Evolutionary conservation across 2,888 invertebrate genomes (phyloP), one percentile per base, ranked within the genome.

Genomic region (Ormyrus labotus): DNA sequence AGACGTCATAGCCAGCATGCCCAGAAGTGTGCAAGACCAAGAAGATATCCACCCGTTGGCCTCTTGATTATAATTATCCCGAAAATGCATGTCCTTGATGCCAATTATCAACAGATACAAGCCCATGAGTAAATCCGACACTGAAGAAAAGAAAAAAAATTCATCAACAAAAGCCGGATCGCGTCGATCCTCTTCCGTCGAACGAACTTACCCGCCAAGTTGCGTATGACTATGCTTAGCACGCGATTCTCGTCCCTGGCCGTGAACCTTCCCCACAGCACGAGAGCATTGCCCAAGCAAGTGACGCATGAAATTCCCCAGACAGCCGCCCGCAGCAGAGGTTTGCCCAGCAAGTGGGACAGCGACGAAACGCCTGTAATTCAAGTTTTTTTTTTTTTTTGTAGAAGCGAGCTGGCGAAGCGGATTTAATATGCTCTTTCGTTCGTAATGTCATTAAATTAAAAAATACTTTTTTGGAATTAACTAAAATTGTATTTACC

Each of bases 81-180:
- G 91, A 86, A 92, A 94, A 71, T 92, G 91, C 57, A 91, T 87
- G 87, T 95, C 95, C 84, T 93, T 92, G 13, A 92, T 88, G 0
- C 93, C 94, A 84, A 95, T 93, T 58, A 93, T 92, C 60, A 93
- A 86, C 82, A 95, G 90, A 88, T 95, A 95, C 75, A 94, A 87
- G 6, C 95, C 95, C 94, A 95, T 95, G 67, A 95, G 88, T 84
- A 94, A 91, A 86, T 95, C 95, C 10, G 95, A 93, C 48, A 93
- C 92, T 93, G 85, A 60, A 89, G 67, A 51, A 9, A 13, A 51
- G 5, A 50, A 34, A 4, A 34, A 34, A 4, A 34, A 34, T 34
- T 34, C 4, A 3, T 34, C 34, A 4, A 34, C 3, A 34, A 34
- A 53, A 5, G 5, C 53, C 58, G n/a, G 6, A 58, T 10, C 10